Base-by-base conservation (phyloP, 2,113 vertebrate species). In the Phylloscopus whistleri region DNA sequence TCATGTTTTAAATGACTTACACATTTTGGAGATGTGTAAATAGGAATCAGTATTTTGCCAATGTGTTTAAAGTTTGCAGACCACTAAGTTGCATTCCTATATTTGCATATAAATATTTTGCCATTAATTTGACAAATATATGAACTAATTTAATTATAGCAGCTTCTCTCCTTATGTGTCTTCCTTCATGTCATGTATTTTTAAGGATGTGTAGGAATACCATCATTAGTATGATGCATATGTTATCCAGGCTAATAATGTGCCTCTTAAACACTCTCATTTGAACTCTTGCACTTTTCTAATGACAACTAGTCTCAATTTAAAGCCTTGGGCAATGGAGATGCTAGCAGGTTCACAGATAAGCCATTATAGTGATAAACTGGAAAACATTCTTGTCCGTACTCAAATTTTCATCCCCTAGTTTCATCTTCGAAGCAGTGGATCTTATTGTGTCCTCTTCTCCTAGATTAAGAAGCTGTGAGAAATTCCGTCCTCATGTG, bases 11-110 rank as follows among this genome's bases (percentile, higher is more conserved):
- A 92, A 59, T 49, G 1, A 49, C 5, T 56, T 33, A 23, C 2
- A 44, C 2, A 8, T 49, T 23, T 43, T 75, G 18, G 17, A 70
- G 13, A 41, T 1, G 0, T 5, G 4, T 24, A 69, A 69, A 80
- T 59, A 56, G 46, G 23, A 9, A 44, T 8, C 13, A 33, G 2
- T 48, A 23, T 77, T 90, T 80, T 64, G 5, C 21, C 14, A 60
- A 1, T 76, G 5, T 20, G 6, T 56, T 89, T 48, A 66, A 76
- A 46, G 15, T 44, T 69, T 87, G 10, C 23, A 48, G 20, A 60
- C 10, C 14, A 30, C 18, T 46, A 80, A 26, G 43, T 10, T 73
- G 4, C 19, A 27, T 43, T 63, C 8, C 2, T 59, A 12, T 39
- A 51, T 2, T 67, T 75, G 3, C 24, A 41, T 22, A 46, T 21